Conservation (phyloP, 2,888 invertebrate genomes). For the Pyrocoelia pectoralis region DNA sequence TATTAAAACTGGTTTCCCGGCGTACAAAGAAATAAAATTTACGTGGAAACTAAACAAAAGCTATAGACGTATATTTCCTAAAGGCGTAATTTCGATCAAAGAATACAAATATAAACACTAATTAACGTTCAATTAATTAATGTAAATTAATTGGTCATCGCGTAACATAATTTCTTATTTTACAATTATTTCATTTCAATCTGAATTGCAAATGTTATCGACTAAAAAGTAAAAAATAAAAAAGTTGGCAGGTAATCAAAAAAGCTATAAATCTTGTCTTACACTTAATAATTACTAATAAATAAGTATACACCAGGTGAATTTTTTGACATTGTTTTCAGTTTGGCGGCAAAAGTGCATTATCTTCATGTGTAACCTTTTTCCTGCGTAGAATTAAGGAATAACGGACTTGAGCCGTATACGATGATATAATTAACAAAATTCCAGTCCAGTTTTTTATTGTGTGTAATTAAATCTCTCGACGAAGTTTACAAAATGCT, state of each 20-base stretch:
- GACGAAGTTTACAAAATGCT: background rate
- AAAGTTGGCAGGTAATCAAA: background rate
- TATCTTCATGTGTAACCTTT: background rate
- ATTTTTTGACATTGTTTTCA: background rate
- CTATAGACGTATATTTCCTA: too few species aligned
- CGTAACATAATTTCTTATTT: background rate
- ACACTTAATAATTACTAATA: background rate
- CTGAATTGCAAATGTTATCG: background rate
- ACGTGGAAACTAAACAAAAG: too few species aligned
- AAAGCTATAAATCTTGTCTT: background rate
- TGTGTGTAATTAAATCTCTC: background rate
- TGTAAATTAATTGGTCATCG: background rate
- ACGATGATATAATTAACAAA: background rate
- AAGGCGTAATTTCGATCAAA: too few species aligned
- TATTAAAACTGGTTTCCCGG: too few species aligned
- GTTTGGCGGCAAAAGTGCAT: background rate
- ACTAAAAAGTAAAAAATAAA: background rate
- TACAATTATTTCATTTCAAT: background rate
- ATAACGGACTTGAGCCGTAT: too few species aligned
- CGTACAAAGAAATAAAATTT: too few species aligned
- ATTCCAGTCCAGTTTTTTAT: too few species aligned
- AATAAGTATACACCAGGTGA: background rate
- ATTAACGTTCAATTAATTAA: background rate
- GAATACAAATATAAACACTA: too few species aligned
- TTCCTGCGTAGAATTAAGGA: too few species aligned